Evolutionary conservation across 2,888 invertebrate genomes (phyloP), one percentile per base, ranked within the genome.

Genomic region (Alentia gelatinosa): DNA sequence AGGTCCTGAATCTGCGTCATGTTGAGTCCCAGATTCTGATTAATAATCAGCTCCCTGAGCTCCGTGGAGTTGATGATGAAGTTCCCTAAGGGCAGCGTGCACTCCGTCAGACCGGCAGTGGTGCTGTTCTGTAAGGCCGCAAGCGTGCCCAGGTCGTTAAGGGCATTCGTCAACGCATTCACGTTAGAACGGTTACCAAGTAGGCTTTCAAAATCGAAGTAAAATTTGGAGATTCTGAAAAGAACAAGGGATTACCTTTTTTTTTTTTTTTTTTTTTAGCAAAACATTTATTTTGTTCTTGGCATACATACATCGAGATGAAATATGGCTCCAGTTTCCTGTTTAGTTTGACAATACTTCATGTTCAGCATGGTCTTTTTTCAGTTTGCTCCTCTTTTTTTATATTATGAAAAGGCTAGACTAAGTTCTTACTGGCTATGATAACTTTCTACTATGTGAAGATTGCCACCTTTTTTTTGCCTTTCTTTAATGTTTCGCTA

Each of bases 71-170:
- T 91, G 15, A 93, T 91, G 35, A 95, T 89, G 9, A 94, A 89
- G 35, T 93, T 93, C 0, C 94, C 94, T 9, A 94, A 30, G 0
- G 12, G 42, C 15, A 68, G 63, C 92, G 86, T 91, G 94, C 95
- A 95, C 47, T 92, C 90, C 0, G 93, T 79, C 15, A 93, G 91
- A 1, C 94, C 94, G 92, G 94, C 93, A 12, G 75, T 35, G 1
- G 94, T 89, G 35, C 91, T 91, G 37, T 92, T 91, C 7, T 89
- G 89, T 26, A 95, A 39, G 4, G 92, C 92, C 12, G 83, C 83
- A n/a, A 95, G 74, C 0, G 92, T 93, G 37, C 93, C 92, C 30
- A 94, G 56, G 91, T 95, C 95, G 19, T 93, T 92, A 0, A 94
- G 90, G 0, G 94, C 89, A 23, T 94, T 93, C 0, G 91, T 91